These are phyloP conservation scores for Notarius quadriscutis DNA, from an alignment of 2,113 vertebrate genomes.

Conservation along the genomic window DNA sequence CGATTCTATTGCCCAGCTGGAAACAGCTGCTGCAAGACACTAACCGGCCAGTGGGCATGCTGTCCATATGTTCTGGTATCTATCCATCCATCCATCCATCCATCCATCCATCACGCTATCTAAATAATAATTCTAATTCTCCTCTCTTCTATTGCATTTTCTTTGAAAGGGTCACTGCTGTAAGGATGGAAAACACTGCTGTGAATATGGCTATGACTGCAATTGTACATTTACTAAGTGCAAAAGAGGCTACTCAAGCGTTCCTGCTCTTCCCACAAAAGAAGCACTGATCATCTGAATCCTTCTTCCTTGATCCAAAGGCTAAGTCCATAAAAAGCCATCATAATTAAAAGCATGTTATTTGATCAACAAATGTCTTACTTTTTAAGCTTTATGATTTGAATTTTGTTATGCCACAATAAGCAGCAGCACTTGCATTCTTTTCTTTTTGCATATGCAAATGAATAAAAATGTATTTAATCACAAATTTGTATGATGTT, in stretches of 20 bases:
- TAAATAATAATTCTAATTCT: no score
- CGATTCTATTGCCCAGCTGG: slow-evolving; percentile 58
- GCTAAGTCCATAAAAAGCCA: neutral
- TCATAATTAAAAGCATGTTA: neutral
- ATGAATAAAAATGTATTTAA: neutral
- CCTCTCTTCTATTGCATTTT: slow-evolving; percentile 18
- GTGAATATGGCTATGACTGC: slow-evolving; percentile 64
- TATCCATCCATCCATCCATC: neutral
- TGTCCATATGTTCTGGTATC: slow-evolving; percentile 70
- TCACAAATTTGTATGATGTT: neutral
- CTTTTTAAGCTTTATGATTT: neutral
- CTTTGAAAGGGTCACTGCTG: slow-evolving; percentile 70
- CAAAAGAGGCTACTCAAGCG: slow-evolving; percentile 23
- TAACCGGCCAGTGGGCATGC: slow-evolving; percentile 64
- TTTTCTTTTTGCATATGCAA: neutral
- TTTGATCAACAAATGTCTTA: neutral
- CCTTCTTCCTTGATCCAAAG: neutral
- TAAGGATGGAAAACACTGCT: slow-evolving; percentile 68
- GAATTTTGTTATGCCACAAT: neutral
- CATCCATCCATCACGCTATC: neutral
- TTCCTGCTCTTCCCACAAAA: slow-evolving; percentile 46
- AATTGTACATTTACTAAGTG: slow-evolving; percentile 53
- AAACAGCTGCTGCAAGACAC: slow-evolving; percentile 64
- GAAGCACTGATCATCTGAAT: slow-evolving; percentile 5
- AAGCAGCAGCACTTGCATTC: neutral